Conservation (phyloP, 1,140 invertebrate species). For the Triops longicaudatus region DNA sequence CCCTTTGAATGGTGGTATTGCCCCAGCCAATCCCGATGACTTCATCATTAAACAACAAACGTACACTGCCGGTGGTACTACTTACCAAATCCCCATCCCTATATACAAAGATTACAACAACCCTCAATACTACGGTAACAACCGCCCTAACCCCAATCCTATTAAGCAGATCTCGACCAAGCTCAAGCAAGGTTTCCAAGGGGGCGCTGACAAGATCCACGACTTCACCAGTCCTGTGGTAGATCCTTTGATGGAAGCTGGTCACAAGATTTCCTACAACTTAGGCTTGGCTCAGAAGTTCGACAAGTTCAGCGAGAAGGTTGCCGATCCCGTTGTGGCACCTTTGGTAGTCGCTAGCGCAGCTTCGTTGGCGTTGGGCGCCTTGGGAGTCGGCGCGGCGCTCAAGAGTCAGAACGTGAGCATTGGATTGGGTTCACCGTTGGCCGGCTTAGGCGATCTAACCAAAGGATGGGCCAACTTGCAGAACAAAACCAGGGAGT, state of each 20-base stretch:
- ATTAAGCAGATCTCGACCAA: conserved; percentile 22
- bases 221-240: conserved; percentile 59
- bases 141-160: conserved; percentile 17
- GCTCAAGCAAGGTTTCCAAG: conserved; percentile 52
- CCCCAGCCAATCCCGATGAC: conserved; percentile 14
- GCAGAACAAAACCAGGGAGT: neutral
- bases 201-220: conserved; percentile 56
- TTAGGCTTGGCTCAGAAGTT: conserved; percentile 49
- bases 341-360: conserved; percentile 62
- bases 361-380: conserved; percentile 64
- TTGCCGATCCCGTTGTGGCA: conserved; percentile 19
- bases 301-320: conserved; percentile 27
- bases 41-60: conserved; percentile 27
- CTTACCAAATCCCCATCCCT: conserved; percentile 29
- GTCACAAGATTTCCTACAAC: conserved; percentile 65
- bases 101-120: conserved; percentile 23
- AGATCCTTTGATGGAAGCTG: conserved; percentile 62
- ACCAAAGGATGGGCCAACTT: neutral
- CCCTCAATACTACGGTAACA: conserved; percentile 9
- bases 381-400: conserved; percentile 55
- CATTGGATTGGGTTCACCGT: neutral
- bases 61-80: conserved; percentile 24
- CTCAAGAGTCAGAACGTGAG: conserved; percentile 19
- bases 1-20: conserved; percentile 2
- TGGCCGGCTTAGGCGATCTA: neutral